Conservation (phyloP, 2,797 vertebrate genomes). For the Aythya fuligula region DNA sequence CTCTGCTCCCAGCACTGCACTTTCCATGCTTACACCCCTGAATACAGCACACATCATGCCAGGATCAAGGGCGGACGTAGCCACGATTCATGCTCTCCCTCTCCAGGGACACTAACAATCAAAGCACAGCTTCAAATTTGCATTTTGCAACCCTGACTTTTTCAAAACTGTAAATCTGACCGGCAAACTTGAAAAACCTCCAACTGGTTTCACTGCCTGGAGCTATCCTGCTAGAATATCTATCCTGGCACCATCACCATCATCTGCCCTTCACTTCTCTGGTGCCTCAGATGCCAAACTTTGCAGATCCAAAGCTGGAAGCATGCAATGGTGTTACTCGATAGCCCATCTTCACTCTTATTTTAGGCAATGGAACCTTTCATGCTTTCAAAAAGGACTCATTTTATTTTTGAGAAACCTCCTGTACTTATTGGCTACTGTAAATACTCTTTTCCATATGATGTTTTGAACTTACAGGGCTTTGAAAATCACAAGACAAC, state of each 20-base stretch:
- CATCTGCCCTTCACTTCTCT: conserved; percentile 44
- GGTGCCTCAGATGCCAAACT: background rate
- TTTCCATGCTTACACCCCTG: background rate
- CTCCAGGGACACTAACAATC: background rate
- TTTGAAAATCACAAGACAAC: background rate
- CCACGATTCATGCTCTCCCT: background rate
- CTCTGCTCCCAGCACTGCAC: background rate
- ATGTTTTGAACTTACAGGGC: conserved; percentile 28
- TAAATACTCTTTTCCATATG: background rate
- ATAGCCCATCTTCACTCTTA: conserved; percentile 8
- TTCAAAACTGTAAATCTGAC: conserved; percentile 20
- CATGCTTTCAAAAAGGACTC: background rate
- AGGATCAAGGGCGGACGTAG: background rate
- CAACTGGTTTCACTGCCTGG: conserved; percentile 16
- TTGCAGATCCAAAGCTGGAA: background rate
- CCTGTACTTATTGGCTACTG: background rate
- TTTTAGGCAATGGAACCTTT: conserved; percentile 36
- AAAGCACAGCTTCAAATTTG: background rate
- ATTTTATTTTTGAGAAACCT: conserved; percentile 13
- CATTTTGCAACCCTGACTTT: conserved; percentile 39
- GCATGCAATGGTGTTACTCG: background rate
- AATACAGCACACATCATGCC: fast-evolving
- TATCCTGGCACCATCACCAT: conserved; percentile 30
- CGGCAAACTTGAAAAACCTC: conserved; percentile 14
- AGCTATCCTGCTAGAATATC: conserved; percentile 24